phyloP scores from a whole-genome alignment of 1,140 invertebrate species.

The Ostrea edulis region DNA sequence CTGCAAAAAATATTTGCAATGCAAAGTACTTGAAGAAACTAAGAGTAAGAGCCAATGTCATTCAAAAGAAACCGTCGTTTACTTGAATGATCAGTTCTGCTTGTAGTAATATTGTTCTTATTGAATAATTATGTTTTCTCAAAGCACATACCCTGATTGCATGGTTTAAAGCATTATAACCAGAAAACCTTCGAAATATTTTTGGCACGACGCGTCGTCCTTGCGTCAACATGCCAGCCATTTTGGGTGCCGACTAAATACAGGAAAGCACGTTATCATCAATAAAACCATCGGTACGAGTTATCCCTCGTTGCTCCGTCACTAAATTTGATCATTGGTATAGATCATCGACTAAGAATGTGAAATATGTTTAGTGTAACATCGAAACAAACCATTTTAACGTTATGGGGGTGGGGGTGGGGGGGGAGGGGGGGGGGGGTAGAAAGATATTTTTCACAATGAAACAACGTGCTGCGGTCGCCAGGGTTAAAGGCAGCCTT shows the following conservation, averaged over 20 bases:
- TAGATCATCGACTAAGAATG: no score
- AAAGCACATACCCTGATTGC: conserved; percentile 49
- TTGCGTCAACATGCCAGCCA: conserved; percentile 63
- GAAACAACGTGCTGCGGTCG: no score
- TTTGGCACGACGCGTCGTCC: conserved; percentile 61
- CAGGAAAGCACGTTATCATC: not conserved
- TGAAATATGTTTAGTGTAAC: no score
- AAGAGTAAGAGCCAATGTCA: not conserved
- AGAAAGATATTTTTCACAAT: no score
- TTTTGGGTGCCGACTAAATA: conserved; percentile 20
- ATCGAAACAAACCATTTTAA: no score
- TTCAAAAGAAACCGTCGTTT: not conserved
- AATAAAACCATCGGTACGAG: not conserved
- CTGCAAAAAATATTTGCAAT: not conserved
- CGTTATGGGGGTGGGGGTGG: no score
- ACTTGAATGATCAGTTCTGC: not conserved
- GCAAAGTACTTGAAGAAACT: not conserved
- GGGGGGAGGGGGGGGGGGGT: no score
- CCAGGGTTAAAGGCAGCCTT: no score
- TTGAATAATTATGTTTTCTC: not conserved
- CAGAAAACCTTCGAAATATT: conserved; percentile 56
- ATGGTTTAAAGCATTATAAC: conserved; percentile 35
- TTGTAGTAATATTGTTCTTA: not conserved
- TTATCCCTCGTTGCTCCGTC: not conserved
- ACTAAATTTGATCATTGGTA: no score